phyloP scores from a whole-genome alignment of 2,888 invertebrate species.

The Drosophila mimetica region DNA sequence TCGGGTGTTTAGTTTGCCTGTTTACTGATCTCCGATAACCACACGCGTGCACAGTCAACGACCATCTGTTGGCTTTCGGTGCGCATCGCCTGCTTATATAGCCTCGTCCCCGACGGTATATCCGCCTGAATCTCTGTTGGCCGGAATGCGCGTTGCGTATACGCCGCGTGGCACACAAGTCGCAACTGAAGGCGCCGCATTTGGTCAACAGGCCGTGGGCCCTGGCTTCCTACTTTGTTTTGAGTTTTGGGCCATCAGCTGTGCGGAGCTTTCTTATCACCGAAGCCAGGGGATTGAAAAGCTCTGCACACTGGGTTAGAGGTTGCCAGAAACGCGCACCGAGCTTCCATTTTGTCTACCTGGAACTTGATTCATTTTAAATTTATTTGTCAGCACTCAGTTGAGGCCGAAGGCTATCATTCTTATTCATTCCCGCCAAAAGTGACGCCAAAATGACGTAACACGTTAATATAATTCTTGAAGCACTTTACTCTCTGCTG shows the following conservation, averaged over 20 bases:
- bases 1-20: slow-evolving; percentile 34
- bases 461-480: neutral
- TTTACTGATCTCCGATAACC: slow-evolving; percentile 65
- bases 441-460: slow-evolving; percentile 9
- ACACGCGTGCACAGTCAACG: slow-evolving; percentile 65
- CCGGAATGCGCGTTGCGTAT: slow-evolving; percentile 60
- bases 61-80: slow-evolving; percentile 74
- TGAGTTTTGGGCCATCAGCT: slow-evolving; percentile 59
- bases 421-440: neutral
- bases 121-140: slow-evolving; percentile 20
- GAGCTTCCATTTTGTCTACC: slow-evolving; percentile 1
- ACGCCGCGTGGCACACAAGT: slow-evolving; percentile 64
- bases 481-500: neutral
- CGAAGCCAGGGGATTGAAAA: slow-evolving; percentile 60
- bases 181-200: slow-evolving; percentile 62
- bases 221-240: slow-evolving; percentile 62
- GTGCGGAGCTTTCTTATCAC: slow-evolving; percentile 72
- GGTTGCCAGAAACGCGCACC: neutral
- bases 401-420: neutral
- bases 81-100: slow-evolving; percentile 62
- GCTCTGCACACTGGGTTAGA: slow-evolving; percentile 50
- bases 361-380: neutral
- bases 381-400: neutral
- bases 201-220: slow-evolving; percentile 35
- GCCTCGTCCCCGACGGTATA: slow-evolving; percentile 1